Base-by-base conservation (phyloP, 2,797 vertebrate genomes). In the Helostoma temminkii region DNA sequence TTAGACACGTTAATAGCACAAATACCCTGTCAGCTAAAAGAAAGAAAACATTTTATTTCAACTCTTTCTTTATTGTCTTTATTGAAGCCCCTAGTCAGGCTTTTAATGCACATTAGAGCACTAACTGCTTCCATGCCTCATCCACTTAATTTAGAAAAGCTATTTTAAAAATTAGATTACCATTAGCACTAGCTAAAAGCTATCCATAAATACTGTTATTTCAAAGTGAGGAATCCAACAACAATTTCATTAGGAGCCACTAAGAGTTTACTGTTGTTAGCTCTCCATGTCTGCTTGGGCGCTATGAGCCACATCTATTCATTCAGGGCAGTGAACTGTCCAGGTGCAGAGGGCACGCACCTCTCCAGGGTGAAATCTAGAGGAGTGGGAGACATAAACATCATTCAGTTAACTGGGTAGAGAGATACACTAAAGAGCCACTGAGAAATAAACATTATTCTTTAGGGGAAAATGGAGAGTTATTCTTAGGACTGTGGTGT, bases 361-460 rank as follows among this genome's bases (percentile, higher is more conserved):
- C 68, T 80, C 86, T 83, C 85, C 59, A 59, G 79, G 83, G 88
- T 79, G 67, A 78, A 81, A 77, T 87, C 71, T 82, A 74, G 53
- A 74, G 69, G 64, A 61, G 78, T 68, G 71, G 64, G 55, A 87
- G 72, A 88, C 67, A 32, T 90, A 91, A 93, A 93, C 91, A 93
- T 78, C 50, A 77, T 69, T 88, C 83, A 81, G 48, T 74, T 70
- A 82, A 73, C 71, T 28, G 22, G 46, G 28, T 30, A 73, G 59
- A 61, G 64, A 53, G 68, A 76, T 45, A 53, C 72, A 63, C 68
- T 26, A 50, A 77, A 81, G 75, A 88, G 72, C 80, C 71, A 81
- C 78, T 55, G 60, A 86, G 76, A 89, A 80, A 86, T 92, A 91
- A 91, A 90, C 84, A 92, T 82, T 68, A 80, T 81, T 90, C 87